phyloP scores from a whole-genome alignment of 2,113 vertebrate genomes.

The Indicator indicator region DNA sequence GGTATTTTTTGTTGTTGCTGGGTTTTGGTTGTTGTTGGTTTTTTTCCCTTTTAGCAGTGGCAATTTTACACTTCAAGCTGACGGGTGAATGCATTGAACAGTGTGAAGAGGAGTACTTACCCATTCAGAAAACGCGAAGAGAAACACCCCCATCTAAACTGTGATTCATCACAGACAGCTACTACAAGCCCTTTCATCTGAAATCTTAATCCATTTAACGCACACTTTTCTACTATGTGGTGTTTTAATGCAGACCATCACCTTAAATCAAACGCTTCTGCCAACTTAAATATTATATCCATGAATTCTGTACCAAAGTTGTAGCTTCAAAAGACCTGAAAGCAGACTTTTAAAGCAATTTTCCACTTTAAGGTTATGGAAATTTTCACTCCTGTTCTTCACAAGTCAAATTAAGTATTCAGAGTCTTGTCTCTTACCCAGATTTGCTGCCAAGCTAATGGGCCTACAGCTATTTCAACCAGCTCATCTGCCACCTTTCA shows the following conservation, averaged over 20 bases:
- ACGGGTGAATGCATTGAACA: not conserved
- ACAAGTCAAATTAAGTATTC: accelerated
- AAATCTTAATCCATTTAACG: not conserved
- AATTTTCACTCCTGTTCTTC: not conserved
- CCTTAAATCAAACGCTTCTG: not conserved
- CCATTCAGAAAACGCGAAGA: not conserved
- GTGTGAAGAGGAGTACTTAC: not conserved
- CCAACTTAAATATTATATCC: not conserved
- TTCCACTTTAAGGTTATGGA: not conserved
- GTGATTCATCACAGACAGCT: not conserved
- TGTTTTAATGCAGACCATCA: not conserved
- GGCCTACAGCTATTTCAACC: not conserved
- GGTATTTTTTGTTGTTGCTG: too few relatives aligned
- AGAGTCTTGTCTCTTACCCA: not conserved
- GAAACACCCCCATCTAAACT: not conserved
- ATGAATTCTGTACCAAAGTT: not conserved
- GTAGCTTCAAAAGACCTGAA: not conserved
- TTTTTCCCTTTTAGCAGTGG: not conserved
- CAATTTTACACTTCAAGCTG: not conserved
- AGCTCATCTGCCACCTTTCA: not conserved
- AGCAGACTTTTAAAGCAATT: not conserved
- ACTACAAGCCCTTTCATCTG: not conserved
- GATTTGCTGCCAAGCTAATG: not conserved
- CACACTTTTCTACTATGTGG: accelerated
- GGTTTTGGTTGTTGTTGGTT: too few relatives aligned